phyloP scores from a whole-genome alignment of 2,797 vertebrate genomes.

The Gymnocypris eckloni region DNA sequence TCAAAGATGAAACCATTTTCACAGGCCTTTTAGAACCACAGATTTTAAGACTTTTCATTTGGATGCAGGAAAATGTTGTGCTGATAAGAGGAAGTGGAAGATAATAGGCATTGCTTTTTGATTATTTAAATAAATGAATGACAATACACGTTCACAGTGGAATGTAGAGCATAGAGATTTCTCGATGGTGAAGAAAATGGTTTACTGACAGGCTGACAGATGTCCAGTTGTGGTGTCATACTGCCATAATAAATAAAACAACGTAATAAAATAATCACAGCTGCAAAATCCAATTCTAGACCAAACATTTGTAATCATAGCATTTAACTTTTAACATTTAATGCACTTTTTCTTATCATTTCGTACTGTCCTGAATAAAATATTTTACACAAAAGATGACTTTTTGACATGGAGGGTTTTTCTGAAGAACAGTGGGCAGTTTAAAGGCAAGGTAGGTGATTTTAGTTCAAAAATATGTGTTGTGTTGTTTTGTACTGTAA shows the following conservation, averaged over 20 bases:
- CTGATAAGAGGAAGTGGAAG: constrained; percentile 20
- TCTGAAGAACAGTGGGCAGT: too few species aligned
- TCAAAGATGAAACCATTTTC: constrained; percentile 47
- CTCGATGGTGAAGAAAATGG: constrained; percentile 25
- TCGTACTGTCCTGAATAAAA: neutral
- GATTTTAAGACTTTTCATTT: constrained; percentile 35
- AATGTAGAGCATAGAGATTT: neutral
- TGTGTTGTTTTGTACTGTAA: too few species aligned
- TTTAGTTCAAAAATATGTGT: too few species aligned
- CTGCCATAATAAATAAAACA: neutral
- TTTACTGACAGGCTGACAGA: constrained; percentile 35
- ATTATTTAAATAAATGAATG: neutral
- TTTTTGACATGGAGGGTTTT: neutral
- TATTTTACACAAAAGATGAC: neutral
- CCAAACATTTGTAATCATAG: neutral
- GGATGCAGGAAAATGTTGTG: neutral
- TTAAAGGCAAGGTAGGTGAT: neutral
- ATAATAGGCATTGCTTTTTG: neutral
- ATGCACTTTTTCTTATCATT: neutral
- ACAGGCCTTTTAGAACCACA: constrained; percentile 5
- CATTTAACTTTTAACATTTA: neutral
- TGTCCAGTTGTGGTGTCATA: neutral
- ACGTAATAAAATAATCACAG: neutral
- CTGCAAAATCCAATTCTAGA: neutral
- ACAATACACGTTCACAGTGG: constrained; percentile 10